phyloP scores from a whole-genome alignment of 2,797 vertebrate species.

The Epinephelus awoara region DNA sequence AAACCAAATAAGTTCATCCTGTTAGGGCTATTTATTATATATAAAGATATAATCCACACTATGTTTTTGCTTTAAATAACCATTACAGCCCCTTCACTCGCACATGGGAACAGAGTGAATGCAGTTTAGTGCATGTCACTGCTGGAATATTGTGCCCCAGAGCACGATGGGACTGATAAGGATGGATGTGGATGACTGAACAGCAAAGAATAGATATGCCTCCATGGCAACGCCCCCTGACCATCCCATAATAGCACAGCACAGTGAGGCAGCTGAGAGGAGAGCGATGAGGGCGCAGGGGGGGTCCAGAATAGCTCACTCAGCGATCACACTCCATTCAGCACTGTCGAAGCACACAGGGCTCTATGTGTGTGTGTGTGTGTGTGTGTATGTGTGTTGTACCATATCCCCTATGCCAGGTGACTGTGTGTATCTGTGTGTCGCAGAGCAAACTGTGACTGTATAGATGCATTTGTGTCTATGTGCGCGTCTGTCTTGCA shows the following conservation, averaged over 20 bases:
- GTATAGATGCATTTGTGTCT: slow-evolving; percentile 30
- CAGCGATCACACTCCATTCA: slow-evolving; percentile 76
- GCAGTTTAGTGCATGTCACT: slow-evolving; percentile 46
- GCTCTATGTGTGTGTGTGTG: slow-evolving; percentile 22
- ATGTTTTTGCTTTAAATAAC: slow-evolving; percentile 6
- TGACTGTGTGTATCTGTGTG: slow-evolving; percentile 45
- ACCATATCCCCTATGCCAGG: slow-evolving; percentile 26
- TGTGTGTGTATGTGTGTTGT: slow-evolving; percentile 17
- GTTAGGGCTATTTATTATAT: neutral
- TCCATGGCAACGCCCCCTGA: slow-evolving; percentile 71
- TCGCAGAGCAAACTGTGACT: slow-evolving; percentile 46
- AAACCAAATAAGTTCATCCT: neutral
- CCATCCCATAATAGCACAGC: slow-evolving; percentile 78
- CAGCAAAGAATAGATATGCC: slow-evolving; percentile 72
- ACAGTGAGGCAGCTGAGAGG: slow-evolving; percentile 62
- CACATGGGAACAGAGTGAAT: slow-evolving; percentile 16
- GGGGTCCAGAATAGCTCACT: slow-evolving; percentile 73
- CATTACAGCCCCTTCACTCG: slow-evolving; percentile 12
- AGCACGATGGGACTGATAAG: slow-evolving; percentile 62
- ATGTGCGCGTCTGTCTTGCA: slow-evolving; percentile 38
- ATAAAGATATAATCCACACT: neutral
- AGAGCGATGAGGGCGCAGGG: slow-evolving; percentile 28
- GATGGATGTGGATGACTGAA: slow-evolving; percentile 64
- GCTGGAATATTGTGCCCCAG: slow-evolving; percentile 41
- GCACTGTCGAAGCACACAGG: slow-evolving; percentile 48